Evolutionary conservation across 2,113 vertebrate genomes (phyloP), one percentile per base, ranked within the genome.

Genomic region (Catagonus wagneri): DNA sequence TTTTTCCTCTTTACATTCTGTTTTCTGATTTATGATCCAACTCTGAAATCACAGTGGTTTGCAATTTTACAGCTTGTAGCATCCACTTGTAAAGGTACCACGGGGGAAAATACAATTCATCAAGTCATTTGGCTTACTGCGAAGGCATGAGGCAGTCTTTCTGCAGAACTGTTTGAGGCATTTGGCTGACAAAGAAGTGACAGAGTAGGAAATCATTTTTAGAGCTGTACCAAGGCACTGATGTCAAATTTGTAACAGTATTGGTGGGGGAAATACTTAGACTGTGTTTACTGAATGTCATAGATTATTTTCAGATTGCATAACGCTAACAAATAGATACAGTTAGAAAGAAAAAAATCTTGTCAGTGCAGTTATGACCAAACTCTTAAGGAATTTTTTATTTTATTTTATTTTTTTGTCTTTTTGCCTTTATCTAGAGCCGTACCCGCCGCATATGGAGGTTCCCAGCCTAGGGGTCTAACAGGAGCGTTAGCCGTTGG

Each of bases 271-370:
- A 34, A 61, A 69, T 76, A n/a, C 23, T 56, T 36, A 65, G 76
- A 11, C 22, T 44, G 8, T 95, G 20, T 83, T 90, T 71, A 63
- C 32, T 50, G 60, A 83, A 83, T 52, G 4, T 80, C 27, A 34
- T 71, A 66, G 10, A 15, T 96, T 86, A 56, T 93, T 94, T 89
- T 83, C 66, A 61, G 32, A 29, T 86, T 95, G 19, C 32, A 75
- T 74, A 54, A 69, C 76, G 19, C 90, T 65, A 84, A 63, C 12
- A 69, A 79, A 27, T 19, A 80, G 19, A 44, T 90, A 25, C 9
- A 17, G 87, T 96, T 74, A 80, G 71, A 93, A 92, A 89, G 39
- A 92, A 90, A 34, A 74, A 94, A 95, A 61, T 89, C 3, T 86
- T 69, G 15, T 87, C 50, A 68, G 19, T 85, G 20, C 44, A 76